Evolutionary conservation across 2,113 vertebrate genomes (phyloP), one percentile per base, ranked within the genome.

Genomic region (Brienomyrus brachyistius): DNA sequence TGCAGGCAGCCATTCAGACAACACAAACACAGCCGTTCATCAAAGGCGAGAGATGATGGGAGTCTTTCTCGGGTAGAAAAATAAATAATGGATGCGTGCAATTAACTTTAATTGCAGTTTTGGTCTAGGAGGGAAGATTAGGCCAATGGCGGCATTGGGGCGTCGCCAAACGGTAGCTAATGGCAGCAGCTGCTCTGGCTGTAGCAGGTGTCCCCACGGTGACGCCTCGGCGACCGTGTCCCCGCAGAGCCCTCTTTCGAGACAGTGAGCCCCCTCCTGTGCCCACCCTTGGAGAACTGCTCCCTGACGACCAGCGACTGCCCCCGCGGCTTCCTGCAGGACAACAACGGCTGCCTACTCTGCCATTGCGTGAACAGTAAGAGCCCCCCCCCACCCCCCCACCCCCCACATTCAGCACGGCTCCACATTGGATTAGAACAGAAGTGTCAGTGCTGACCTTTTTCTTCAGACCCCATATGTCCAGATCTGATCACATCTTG

Each of bases 331-430:
- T 97, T 96, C 92, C 93, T 94, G 35, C 96, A 95, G 87, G 95
- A 96, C 92, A 88, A 77, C 21, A 95, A 94, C 19, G 96, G 96
- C 90, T 97, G 96, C 89, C 94, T 96, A 15, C 95, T 97, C 80
- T 97, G 96, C 93, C 95, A 95, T 82, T 97, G 96, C 91, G 94
- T 96, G 89, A 93, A 89, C 89, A 96, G 96, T 97, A 94, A 95
- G 96, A 94, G 19, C 40, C 66, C 5, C 86, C 50, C 27, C n/a
- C 86, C 50, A 15, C n/a, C 27, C 6, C 88, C 10, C 23, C 74
- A 3, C 31, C n/a, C n/a, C 27, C n/a, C 62, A 27, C 62, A 66
- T 66, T 31, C 62, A 66, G 9, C 59, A 66, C 3, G 2, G n/a
- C 3, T 27, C n/a, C n/a, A 4, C 62, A 27, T 10, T 27, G 9